phyloP scores from a whole-genome alignment of 2,797 vertebrate genomes.

The Cyprinella venusta region DNA sequence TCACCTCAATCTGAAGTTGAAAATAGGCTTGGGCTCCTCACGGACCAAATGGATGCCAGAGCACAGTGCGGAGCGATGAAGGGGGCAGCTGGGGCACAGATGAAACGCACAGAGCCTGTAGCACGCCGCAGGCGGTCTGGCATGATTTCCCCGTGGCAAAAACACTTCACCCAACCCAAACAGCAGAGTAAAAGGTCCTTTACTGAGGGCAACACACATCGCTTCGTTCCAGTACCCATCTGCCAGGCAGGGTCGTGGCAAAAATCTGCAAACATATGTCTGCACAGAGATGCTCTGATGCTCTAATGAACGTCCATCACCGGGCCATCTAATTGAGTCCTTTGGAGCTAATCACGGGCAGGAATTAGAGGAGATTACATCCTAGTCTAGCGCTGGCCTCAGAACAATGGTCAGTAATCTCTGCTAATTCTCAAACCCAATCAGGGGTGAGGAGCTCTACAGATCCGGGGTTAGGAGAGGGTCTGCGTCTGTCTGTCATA shows the following conservation, averaged over 20 bases:
- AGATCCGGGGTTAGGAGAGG: slow-evolving; percentile 51
- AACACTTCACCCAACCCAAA: slow-evolving; percentile 1
- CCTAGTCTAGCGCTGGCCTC: slow-evolving; percentile 57
- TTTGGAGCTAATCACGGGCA: slow-evolving; percentile 69
- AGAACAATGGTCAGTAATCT: slow-evolving; percentile 76
- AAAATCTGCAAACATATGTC: slow-evolving; percentile 21
- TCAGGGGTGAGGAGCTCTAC: slow-evolving; percentile 61
- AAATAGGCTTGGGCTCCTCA: slow-evolving; percentile 11
- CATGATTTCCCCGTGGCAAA: slow-evolving; percentile 8
- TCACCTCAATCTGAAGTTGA: slow-evolving; percentile 11
- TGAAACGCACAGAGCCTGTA: slow-evolving; percentile 12
- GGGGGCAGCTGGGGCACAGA: slow-evolving; percentile 24
- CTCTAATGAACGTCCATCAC: slow-evolving; percentile 63
- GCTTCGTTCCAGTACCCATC: slow-evolving; percentile 13
- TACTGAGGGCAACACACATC: neutral
- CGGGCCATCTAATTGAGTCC: slow-evolving; percentile 74
- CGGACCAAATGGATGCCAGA: neutral
- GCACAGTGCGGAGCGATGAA: slow-evolving; percentile 5
- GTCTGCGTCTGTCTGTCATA: neutral
- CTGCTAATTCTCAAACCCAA: slow-evolving; percentile 74
- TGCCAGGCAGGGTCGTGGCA: neutral
- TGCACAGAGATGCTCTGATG: neutral
- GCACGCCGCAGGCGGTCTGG: slow-evolving; percentile 14
- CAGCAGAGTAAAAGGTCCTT: slow-evolving; percentile 1
- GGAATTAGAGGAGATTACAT: slow-evolving; percentile 76